Base-by-base conservation (phyloP, 2,797 vertebrate genomes). In the Meda fulgida region DNA sequence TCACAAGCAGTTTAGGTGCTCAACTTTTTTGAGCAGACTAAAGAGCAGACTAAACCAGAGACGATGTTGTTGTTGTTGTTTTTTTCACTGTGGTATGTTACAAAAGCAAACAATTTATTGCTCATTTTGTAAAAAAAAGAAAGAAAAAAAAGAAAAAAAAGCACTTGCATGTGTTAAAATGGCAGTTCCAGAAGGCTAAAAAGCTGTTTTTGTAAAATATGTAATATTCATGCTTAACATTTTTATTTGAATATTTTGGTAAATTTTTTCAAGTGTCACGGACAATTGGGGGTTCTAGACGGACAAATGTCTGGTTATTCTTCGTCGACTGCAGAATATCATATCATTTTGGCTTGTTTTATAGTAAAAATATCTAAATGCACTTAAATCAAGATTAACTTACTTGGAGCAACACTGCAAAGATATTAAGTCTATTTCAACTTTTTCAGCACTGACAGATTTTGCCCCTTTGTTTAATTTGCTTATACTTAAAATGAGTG, bases 21-120 rank as follows among this genome's bases (percentile, higher is more conserved):
- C 7, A 29, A 72, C 36, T 83, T 73, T 38, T 58, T 21, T 18
- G 10, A 48, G 8, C 43, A n/a, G n/a, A n/a, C n/a, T n/a, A 53
- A 83, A 76, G 38, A 34, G 26, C 53, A 18, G 34, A 81, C 40
- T 69, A 69, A 51, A 71, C 58, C 3, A n/a, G 63, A 11, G 63
- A 36, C n/a, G 0, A 19, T 29, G 29, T 31, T 46, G 1, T 46
- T 16, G 4, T 48, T 6, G 1, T 13, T 48, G 5, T 21, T 18
- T 23, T 5, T 13, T 14, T 7, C 18, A n/a, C 55, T 58, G 9
- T 60, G 5, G 53, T 38, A 38, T 38, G 53, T 60, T 63, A 63
- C 36, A 40, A 65, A 43, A 63, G 38, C 6, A 8, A 78, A 21
- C 1, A 0, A 65, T 43, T 14, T 19, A 29, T 78, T 2, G 40